phyloP scores from a whole-genome alignment of 2,797 vertebrate species.

The Lutjanus argentimaculatus region DNA sequence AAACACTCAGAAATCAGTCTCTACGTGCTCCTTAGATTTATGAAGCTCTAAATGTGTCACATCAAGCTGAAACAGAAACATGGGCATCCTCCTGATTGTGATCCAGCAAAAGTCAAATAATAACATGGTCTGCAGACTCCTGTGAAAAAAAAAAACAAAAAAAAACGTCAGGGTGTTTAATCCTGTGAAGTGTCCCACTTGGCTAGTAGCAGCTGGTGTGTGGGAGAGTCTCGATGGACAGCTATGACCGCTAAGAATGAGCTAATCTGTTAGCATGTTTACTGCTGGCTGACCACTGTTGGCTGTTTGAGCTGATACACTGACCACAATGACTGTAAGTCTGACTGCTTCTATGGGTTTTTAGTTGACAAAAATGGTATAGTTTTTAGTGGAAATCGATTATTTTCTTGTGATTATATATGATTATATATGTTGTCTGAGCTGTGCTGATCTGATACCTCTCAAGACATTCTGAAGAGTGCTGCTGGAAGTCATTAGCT shows the following conservation, averaged over 20 bases:
- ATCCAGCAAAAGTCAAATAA: not conserved
- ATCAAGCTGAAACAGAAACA: slow-evolving; percentile 1
- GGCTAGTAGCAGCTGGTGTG: slow-evolving; percentile 36
- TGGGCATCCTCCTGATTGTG: not conserved
- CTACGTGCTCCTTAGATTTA: not conserved
- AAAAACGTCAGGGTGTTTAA: slow-evolving; percentile 12
- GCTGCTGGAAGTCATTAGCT: slow-evolving; percentile 1
- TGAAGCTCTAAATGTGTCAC: too few relatives aligned
- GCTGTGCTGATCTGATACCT: not conserved
- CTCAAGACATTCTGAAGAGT: not conserved
- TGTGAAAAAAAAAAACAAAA: not conserved
- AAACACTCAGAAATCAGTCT: not conserved
- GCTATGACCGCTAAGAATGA: not conserved
- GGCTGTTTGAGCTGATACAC: not conserved
- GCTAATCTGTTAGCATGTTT: slow-evolving; percentile 34
- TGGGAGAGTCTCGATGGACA: slow-evolving; percentile 18
- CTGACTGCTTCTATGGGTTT: not conserved
- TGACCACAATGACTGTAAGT: not conserved
- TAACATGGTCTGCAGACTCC: not conserved
- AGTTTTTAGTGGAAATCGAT: too few relatives aligned
- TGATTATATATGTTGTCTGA: not conserved
- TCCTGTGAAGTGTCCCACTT: slow-evolving; percentile 23
- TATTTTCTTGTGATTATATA: too few relatives aligned
- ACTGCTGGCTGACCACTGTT: slow-evolving; percentile 1
- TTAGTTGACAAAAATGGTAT: not conserved